Conservation (phyloP, 2,113 vertebrate species). For the Corvus moneduloides region DNA sequence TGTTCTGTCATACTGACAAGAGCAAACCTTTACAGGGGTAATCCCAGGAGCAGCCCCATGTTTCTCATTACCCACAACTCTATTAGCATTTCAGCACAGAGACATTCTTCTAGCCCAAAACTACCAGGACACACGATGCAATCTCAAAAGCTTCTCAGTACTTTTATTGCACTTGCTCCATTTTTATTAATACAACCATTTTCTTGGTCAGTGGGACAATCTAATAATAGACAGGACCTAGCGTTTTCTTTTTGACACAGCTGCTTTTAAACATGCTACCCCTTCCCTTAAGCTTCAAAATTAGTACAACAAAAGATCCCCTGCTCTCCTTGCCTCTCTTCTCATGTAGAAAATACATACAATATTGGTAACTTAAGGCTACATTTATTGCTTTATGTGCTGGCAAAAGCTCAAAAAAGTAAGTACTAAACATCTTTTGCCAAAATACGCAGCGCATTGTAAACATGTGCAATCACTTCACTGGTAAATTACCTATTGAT, state of each 20-base stretch:
- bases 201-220: not conserved
- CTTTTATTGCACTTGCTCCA: not conserved
- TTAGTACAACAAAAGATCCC: not conserved
- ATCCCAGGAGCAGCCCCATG: not conserved
- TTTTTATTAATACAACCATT: not conserved
- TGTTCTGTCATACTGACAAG: not conserved
- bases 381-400: not conserved
- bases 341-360: not conserved
- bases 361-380: not conserved
- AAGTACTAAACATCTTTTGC: conserved; percentile 9
- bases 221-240: not conserved
- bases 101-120: not conserved
- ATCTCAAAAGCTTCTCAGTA: not conserved
- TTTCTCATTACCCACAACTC: not conserved
- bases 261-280: not conserved
- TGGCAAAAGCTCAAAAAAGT: conserved; percentile 41
- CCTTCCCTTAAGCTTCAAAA: not conserved
- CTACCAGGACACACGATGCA: rapidly evolving
- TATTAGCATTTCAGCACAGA: not conserved
- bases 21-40: not conserved
- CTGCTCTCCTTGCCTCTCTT: not conserved
- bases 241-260: not conserved
- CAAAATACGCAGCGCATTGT: not conserved
- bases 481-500: not conserved
- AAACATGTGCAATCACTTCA: not conserved